Evolutionary conservation across 2,797 vertebrate species (phyloP), one percentile per base, ranked within the genome.

Genomic region (Jordanella pulchra): DNA sequence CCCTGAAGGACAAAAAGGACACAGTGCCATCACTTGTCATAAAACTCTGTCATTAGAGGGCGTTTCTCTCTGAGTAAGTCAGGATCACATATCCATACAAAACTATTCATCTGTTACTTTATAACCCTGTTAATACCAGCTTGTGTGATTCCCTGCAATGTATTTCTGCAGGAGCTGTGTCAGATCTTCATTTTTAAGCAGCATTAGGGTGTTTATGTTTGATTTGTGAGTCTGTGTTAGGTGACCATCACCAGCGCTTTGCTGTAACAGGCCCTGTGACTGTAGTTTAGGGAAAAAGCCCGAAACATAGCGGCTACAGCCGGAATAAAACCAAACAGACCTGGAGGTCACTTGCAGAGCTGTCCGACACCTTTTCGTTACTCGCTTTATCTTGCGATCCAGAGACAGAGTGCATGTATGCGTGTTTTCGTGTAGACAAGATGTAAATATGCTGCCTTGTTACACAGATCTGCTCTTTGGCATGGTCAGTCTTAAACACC

Each of bases 101-200:
- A 87, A 89, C 86, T 77, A 89, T 66, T 89, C 85, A 84, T 89
- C 84, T 87, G 85, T 68, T 79, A 87, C 84, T 79, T 86, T 81
- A 75, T 72, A 89, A 93, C 92, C 92, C 93, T 93, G 92, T 93
- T 89, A 7, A 77, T 81, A 91, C 89, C 90, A 90, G 74, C 89
- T 88, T 80, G 50, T 78, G 64, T 71, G 54, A 54, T 13, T 10
- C n/a, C 51, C 12, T 54, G 51, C 51, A 54, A n/a, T 6, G 3
- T 25, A 9, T n/a, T 54, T n/a, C 25, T 54, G 51, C 54, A 48
- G 39, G 60, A 71, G 74, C 51, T 71, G 61, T 80, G 77, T 78
- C 60, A 69, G 72, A 75, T 77, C 75, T 84, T 84, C 75, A 73
- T 79, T 85, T 7, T 89, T 27, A 83, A 92, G 91, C 90, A 90